phyloP scores from a whole-genome alignment of 2,797 vertebrate genomes.

The Gastrophryne carolinensis region DNA sequence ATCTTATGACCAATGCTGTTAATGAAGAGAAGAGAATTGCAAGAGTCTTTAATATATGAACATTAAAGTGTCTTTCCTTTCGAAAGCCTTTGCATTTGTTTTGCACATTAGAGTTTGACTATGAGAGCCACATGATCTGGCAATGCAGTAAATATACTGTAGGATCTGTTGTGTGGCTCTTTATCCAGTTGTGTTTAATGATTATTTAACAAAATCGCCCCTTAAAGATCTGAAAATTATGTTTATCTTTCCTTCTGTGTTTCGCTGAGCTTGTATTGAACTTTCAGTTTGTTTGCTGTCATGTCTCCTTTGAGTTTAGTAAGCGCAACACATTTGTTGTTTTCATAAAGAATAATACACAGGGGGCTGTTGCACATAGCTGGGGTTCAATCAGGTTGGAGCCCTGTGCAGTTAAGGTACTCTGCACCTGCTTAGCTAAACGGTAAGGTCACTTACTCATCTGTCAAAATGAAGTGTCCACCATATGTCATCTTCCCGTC shows the following conservation, averaged over 20 bases:
- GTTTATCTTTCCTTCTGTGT: background rate
- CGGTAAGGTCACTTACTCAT: background rate
- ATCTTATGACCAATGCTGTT: constrained; percentile 10
- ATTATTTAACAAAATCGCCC: constrained; percentile 22
- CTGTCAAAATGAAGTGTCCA: background rate
- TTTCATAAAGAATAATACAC: background rate
- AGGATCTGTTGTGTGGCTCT: background rate
- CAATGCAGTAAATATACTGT: constrained; percentile 8
- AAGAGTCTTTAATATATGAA: constrained; percentile 31
- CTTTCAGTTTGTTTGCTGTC: no score
- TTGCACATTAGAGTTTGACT: constrained; percentile 22
- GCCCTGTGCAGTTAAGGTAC: background rate
- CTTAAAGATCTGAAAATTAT: constrained; percentile 4
- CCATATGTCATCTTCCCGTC: background rate
- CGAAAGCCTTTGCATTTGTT: constrained; percentile 41
- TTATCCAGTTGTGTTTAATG: constrained; percentile 38
- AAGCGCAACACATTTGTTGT: background rate
- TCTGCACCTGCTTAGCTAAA: background rate
- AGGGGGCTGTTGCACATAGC: background rate
- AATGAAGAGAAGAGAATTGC: constrained; percentile 29
- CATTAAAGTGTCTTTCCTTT: constrained; percentile 33
- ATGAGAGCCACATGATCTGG: background rate
- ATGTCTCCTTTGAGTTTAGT: background rate
- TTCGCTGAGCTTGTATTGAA: background rate
- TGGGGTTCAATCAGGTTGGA: background rate